A percentile compares a stretch with the other conserved stretches of the same genome.
phyloP scores from a whole-genome alignment of 2,888 invertebrate species.

The Emmelina monodactyla region DNA sequence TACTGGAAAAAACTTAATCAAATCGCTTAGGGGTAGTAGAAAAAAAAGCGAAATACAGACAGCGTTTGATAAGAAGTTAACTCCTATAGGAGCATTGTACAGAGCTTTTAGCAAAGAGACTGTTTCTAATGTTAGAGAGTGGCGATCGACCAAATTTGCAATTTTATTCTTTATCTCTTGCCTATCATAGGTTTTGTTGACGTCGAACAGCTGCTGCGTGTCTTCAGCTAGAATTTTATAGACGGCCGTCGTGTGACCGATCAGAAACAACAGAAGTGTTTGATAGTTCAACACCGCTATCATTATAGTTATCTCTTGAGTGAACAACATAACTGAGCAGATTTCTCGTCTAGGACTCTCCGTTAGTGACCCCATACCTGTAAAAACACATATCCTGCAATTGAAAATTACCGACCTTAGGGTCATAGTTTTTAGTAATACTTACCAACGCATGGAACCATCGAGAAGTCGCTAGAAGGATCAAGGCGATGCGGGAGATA shows the following conservation, averaged over 20 bases:
- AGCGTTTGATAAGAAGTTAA: conserved; percentile 41
- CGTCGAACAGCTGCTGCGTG: conserved; percentile 24
- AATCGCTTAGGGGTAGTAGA: conserved; percentile 31
- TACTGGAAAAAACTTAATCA: conserved; percentile 35
- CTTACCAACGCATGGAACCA: conserved; percentile 46
- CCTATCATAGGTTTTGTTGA: conserved; percentile 18
- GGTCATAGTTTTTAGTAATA: conserved; percentile 1
- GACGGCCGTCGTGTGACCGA: conserved; percentile 40
- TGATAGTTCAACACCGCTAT: conserved; percentile 35
- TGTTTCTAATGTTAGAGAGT: conserved; percentile 26
- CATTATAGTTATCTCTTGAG: conserved; percentile 30
- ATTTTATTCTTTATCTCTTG: conserved; percentile 24
- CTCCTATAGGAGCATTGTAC: conserved; percentile 40
- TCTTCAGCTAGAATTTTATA: conserved; percentile 37
- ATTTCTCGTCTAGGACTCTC: conserved; percentile 31
- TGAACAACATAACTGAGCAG: conserved; percentile 25
- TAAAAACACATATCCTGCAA: not conserved
- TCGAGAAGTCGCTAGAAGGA: conserved; percentile 27
- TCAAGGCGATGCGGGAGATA: conserved; percentile 33
- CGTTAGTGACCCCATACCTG: conserved; percentile 37
- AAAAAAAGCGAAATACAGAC: conserved; percentile 39
- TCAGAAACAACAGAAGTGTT: conserved; percentile 32
- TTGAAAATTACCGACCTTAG: not conserved
- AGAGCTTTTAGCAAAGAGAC: conserved; percentile 29
- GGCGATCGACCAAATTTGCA: conserved; percentile 27